Evolutionary conservation across 1,140 invertebrate species (phyloP), one percentile per base, ranked within the genome.

Genomic region (Zaprionus capensis): DNA sequence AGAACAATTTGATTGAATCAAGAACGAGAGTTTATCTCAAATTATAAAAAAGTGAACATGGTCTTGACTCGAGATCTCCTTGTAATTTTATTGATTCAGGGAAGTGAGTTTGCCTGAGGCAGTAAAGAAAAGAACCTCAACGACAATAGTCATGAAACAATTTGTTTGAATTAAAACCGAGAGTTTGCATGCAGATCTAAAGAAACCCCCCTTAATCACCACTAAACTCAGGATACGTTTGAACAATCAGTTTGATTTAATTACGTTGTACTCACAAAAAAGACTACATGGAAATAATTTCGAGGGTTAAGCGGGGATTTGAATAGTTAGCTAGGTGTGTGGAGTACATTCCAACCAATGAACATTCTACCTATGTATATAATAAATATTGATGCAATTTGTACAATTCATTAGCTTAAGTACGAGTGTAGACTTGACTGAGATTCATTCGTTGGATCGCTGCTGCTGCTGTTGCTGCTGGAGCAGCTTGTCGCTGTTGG

Each of bases 401-500:
- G 41, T 46, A 46, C 41, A 46, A 46, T 46, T 46, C 41, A 44
- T 44, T 46, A 17, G 41, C 6, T 46, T 46, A 46, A 46, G 6
- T 17, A 17, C 41, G n/a, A 9, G n/a, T 17, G 7, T 20, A 46
- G 41, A 31, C 31, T 31, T 31, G 31, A 31, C 31, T 31, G 31
- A 31, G 31, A 34, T 34, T 34, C n/a, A 46, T 46, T 46, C n/a
- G 41, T 17, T 17, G 41, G 41, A n/a, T 17, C 41, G 41, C 41
- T 51, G n/a, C n/a, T 31, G 28, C 7, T 28, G 26, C 26, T 28
- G n/a, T n/a, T n/a, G 26, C 26, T 22, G 15, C 20, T 36, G 38
- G 14, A 34, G 15, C 38, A 75, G 41, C 67, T 58, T 64, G 12
- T 49, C 53, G 28, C 31, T 71, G 59, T 75, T 75, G 4, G 67